These are phyloP conservation scores for Heterochromis multidens DNA, from an alignment of 2,113 vertebrate genomes.

Conservation along the genomic window DNA sequence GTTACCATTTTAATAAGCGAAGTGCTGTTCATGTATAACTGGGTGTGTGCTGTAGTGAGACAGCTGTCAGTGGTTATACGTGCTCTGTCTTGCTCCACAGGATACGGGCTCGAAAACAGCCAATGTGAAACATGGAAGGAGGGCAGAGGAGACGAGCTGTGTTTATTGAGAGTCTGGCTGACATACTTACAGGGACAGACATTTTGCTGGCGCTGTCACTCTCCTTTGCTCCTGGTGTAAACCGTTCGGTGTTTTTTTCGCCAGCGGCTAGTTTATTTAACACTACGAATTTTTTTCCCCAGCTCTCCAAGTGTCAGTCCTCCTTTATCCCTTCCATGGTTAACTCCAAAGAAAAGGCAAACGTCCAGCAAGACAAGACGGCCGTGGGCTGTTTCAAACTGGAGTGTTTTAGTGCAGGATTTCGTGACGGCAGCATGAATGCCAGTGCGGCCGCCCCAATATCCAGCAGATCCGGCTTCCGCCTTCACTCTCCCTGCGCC, in stretches of 20 bases:
- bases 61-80: neutral
- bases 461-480: neutral
- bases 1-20: too few relatives aligned
- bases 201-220: conserved; percentile 39
- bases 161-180: neutral
- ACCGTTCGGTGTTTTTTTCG: neutral
- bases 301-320: conserved; percentile 7
- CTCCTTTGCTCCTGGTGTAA: neutral
- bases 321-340: neutral
- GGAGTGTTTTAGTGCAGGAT: neutral
- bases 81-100: neutral
- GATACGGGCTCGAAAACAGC: neutral
- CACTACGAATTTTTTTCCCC: neutral
- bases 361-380: neutral
- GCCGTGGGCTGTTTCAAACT: neutral
- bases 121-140: neutral
- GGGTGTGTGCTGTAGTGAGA: conserved; percentile 13
- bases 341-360: neutral
- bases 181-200: conserved; percentile 66
- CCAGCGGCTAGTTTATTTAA: neutral
- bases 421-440: neutral
- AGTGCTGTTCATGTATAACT: neutral
- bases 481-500: neutral
- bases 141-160: neutral
- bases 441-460: neutral